phyloP scores from a whole-genome alignment of 1,140 invertebrate genomes.

The Zaprionus davidi region DNA sequence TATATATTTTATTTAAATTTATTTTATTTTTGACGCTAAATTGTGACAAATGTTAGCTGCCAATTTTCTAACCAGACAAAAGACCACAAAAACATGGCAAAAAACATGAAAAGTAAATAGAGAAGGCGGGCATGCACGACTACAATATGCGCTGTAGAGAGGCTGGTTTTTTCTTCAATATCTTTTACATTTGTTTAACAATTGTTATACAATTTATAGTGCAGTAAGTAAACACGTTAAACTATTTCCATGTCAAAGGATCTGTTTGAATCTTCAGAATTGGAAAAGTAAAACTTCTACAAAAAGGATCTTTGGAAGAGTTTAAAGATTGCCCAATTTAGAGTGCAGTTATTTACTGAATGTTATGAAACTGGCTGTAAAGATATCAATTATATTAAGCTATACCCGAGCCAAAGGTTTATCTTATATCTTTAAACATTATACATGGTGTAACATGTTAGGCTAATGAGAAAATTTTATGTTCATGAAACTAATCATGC shows the following conservation, averaged over 20 bases:
- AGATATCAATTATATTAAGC: not conserved
- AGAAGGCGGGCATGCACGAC: not conserved
- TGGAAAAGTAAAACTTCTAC: not conserved
- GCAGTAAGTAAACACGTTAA: not conserved
- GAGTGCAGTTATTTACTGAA: not conserved
- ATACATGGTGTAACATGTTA: too few species aligned
- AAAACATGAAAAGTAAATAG: constrained; percentile 14
- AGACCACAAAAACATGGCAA: constrained; percentile 61
- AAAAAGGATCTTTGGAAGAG: not conserved
- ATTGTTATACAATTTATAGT: not conserved
- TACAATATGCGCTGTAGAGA: not conserved
- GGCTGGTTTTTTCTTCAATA: not conserved
- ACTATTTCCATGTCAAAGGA: not conserved
- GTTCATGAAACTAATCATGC: not conserved
- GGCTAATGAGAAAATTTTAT: too few species aligned
- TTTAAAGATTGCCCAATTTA: not conserved
- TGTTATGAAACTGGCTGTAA: not conserved
- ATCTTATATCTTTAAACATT: not conserved
- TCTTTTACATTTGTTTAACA: not conserved
- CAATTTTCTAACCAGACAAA: constrained; percentile 72
- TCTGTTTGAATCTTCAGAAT: not conserved
- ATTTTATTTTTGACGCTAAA: constrained; percentile 75
- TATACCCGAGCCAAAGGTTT: not conserved
- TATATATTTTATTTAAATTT: constrained; percentile 76
- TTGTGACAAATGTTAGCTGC: constrained; percentile 76